phyloP scores from a whole-genome alignment of 2,797 vertebrate genomes.

The Rhinophrynus dorsalis region DNA sequence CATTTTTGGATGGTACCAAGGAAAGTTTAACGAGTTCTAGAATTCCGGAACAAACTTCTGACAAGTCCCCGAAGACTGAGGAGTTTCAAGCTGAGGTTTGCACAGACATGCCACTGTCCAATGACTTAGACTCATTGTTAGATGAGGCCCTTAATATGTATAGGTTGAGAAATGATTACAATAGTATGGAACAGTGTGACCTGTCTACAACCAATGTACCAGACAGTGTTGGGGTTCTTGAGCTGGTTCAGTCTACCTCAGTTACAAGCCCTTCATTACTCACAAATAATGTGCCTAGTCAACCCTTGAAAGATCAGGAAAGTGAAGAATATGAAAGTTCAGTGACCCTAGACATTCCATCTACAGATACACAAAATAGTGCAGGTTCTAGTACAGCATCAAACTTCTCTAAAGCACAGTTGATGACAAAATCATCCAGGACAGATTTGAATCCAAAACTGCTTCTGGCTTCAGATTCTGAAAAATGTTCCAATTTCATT shows the following conservation, averaged over 20 bases:
- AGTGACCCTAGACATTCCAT: background rate
- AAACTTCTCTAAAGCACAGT: no score
- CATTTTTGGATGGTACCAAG: slow-evolving; percentile 63
- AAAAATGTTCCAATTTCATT: background rate
- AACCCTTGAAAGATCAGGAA: slow-evolving; percentile 23
- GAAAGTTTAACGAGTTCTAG: slow-evolving; percentile 17
- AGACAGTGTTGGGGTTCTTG: slow-evolving; percentile 48
- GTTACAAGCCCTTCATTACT: slow-evolving; percentile 40
- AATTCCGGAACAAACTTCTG: background rate
- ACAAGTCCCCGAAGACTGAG: background rate
- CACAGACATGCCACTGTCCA: slow-evolving; percentile 59
- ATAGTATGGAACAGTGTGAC: slow-evolving; percentile 35
- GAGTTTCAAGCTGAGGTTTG: background rate
- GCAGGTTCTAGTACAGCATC: background rate
- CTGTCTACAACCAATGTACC: slow-evolving; percentile 14
- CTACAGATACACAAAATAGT: background rate
- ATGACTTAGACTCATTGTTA: slow-evolving; percentile 79
- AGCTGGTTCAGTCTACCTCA: slow-evolving; percentile 62
- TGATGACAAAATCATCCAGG: background rate
- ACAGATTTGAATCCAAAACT: background rate
- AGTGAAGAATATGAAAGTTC: background rate
- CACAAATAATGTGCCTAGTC: slow-evolving; percentile 44
- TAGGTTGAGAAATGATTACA: slow-evolving; percentile 50
- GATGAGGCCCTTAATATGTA: slow-evolving; percentile 76
- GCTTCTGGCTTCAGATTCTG: background rate